Evolutionary conservation across 2,113 vertebrate species (phyloP), one percentile per base, ranked within the genome.

Genomic region (Tragelaphus strepsiceros): DNA sequence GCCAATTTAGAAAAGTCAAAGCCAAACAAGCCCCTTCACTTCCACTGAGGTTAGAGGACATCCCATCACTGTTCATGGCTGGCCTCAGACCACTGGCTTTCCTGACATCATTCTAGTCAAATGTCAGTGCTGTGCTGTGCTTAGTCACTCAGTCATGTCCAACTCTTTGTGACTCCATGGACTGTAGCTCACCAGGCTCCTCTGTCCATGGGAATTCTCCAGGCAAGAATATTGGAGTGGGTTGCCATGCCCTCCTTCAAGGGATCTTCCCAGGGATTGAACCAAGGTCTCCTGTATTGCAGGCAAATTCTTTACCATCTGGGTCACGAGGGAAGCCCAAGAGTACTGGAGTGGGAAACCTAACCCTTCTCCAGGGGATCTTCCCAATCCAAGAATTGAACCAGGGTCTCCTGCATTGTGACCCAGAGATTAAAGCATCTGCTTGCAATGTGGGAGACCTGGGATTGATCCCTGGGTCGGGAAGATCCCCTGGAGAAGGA

Each of bases 1-100:
- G 87, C 16, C 78, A 96, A 51, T 7, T 53, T 86, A 88, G 96
- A 87, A 90, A 98, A 98, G 87, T 54, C 26, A 74, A 97, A 82
- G 84, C 13, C 26, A 96, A 84, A 91, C 81, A 95, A 98, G 93
- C 39, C 94, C 74, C 35, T 30, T 82, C 43, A 35, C 59, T 92
- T 74, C 53, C 89, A 67, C 82, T 89, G 92, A 43, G 10, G 10
- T 14, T 88, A 51, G 9, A 11, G 83, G 87, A 39, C 80, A 64
- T 64, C 64, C 81, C 64, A 91, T 96, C 49, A 21, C 83, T 93
- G 80, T 22, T n/a, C 9, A 2, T 7, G 11, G 30, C 1, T 58
- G 61, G 51, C 91, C 92, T 90, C 54, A 13, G 84, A 35, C 21
- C 88, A 39, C 43, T 26, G 6, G 84, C 39, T 92, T 30, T 19